phyloP scores from a whole-genome alignment of 2,113 vertebrate genomes.

The Limnothrissa miodon region DNA sequence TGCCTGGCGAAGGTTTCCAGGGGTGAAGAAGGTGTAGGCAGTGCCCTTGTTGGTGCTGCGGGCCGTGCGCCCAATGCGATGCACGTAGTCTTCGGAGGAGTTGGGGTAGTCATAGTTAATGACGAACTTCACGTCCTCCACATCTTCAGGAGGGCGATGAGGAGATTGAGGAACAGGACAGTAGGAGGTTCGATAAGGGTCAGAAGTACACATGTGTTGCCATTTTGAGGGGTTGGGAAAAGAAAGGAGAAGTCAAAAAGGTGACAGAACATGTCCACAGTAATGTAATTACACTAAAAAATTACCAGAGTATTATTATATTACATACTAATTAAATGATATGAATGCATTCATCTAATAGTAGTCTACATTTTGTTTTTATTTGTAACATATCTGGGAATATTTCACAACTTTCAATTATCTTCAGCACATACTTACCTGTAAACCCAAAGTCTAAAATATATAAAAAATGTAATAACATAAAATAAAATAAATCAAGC shows the following conservation, averaged over 20 bases:
- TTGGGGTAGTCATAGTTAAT: conserved; percentile 99
- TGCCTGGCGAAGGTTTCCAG: conserved; percentile 93
- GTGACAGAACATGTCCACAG: not conserved
- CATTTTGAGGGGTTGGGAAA: not conserved
- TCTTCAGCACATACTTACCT: too few relatives aligned
- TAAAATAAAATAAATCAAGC: too few relatives aligned
- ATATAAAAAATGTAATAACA: too few relatives aligned
- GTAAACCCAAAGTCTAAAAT: too few relatives aligned
- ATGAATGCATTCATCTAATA: too few relatives aligned
- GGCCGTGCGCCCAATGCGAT: conserved; percentile 93
- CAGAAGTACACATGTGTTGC: not conserved
- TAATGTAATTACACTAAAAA: too few relatives aligned
- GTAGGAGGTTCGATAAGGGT: not conserved
- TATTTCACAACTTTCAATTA: too few relatives aligned
- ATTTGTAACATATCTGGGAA: too few relatives aligned
- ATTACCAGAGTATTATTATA: too few relatives aligned
- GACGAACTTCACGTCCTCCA: conserved; percentile 99
- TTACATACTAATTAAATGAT: too few relatives aligned
- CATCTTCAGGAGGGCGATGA: conserved; percentile 73
- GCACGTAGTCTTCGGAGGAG: conserved; percentile 97
- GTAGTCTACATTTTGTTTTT: too few relatives aligned
- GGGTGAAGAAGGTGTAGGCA: conserved; percentile 98
- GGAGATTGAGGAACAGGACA: not conserved
- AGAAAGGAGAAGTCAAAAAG: not conserved
- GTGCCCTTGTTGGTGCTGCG: conserved; percentile 99